These are phyloP conservation scores for Mormyrus hasselquistii DNA, from an alignment of 2,797 vertebrate species.

Conservation along the genomic window DNA sequence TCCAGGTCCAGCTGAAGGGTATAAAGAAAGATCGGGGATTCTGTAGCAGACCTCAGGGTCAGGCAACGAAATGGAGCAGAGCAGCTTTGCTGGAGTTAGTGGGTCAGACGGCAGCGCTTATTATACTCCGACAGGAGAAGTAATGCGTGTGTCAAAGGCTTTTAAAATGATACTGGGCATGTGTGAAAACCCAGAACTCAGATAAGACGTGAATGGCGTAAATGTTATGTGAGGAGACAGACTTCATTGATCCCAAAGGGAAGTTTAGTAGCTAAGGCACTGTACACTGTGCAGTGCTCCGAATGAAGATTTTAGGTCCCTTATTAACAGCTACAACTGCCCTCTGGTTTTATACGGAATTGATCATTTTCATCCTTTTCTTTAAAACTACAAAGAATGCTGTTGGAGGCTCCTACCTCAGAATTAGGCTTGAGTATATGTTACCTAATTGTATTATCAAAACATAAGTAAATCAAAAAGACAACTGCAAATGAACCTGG, in stretches of 20 bases:
- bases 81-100: background rate
- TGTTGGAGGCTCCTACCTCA: background rate
- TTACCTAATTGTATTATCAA: background rate
- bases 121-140: background rate
- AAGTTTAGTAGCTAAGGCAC: background rate
- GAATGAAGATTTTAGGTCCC: background rate
- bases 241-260: background rate
- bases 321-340: background rate
- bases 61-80: background rate
- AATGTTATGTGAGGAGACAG: background rate
- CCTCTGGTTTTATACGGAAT: background rate
- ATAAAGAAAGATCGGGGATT: constrained; percentile 13
- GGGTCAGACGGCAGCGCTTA: background rate
- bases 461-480: background rate
- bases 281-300: background rate
- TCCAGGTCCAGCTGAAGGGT: constrained; percentile 24
- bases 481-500: background rate
- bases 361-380: background rate
- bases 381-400: background rate
- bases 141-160: background rate
- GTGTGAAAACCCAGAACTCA: background rate
- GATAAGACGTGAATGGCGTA: background rate
- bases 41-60: background rate
- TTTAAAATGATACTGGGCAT: background rate
- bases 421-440: background rate